Percentiles rank a stretch among this genome's conserved stretches.
Evolutionary conservation across 2,113 vertebrate genomes (phyloP).

Genomic region (Thermophis baileyi): DNA sequence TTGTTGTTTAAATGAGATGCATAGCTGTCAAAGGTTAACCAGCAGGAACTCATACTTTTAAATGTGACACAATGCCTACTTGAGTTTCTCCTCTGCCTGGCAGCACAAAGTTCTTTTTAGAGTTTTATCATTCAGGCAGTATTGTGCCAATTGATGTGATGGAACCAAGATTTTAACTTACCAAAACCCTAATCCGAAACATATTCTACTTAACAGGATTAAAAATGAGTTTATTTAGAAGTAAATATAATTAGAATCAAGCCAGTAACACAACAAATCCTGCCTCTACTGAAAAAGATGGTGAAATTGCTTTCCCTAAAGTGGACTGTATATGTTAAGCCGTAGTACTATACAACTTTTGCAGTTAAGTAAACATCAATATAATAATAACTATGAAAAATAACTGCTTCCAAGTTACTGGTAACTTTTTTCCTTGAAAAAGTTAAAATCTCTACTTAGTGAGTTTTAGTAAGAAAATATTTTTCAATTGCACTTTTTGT

Average conservation of each 20-base stretch:
- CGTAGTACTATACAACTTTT: not conserved
- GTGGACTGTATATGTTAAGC: not conserved
- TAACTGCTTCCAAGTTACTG: not conserved
- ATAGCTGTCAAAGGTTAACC: slow-evolving; percentile 29
- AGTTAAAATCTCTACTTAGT: not conserved
- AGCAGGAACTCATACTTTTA: slow-evolving; percentile 14
- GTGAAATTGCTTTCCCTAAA: not conserved
- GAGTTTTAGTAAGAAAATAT: too few relatives aligned
- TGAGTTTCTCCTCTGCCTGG: not conserved
- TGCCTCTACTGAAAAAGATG: not conserved
- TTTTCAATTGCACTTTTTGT: too few relatives aligned
- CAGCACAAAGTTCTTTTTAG: slow-evolving; percentile 8
- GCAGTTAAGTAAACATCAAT: not conserved
- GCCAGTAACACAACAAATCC: not conserved
- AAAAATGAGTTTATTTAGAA: not conserved
- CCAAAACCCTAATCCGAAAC: not conserved
- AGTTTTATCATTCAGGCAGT: not conserved
- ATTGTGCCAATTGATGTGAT: not conserved
- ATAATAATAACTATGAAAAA: not conserved
- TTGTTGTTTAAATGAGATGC: slow-evolving; percentile 40
- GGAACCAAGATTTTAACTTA: not conserved
- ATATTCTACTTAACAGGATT: not conserved
- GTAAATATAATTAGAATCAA: not conserved
- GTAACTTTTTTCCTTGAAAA: not conserved
- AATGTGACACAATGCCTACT: slow-evolving; percentile 1